phyloP scores from a whole-genome alignment of 1,140 invertebrate species.

The Argopecten irradians region DNA sequence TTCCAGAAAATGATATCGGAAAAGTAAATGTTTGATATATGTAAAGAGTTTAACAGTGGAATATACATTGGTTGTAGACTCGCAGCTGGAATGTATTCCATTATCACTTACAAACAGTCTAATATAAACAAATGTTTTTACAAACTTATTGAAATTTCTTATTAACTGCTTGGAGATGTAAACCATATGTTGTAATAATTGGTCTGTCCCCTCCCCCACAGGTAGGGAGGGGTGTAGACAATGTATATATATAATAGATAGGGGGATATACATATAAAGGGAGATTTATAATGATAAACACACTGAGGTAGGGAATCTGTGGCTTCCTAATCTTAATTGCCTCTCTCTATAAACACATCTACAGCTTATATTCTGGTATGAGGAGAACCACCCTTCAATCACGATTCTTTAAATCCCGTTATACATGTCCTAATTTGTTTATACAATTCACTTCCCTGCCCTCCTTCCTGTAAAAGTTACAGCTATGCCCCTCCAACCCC shows the following conservation, averaged over 20 bases:
- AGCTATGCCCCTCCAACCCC: too few species aligned
- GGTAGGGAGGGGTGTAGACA: not conserved
- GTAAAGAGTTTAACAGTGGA: not conserved
- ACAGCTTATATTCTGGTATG: not conserved
- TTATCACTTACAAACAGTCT: not conserved
- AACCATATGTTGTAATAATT: not conserved
- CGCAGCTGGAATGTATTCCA: not conserved
- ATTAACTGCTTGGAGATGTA: not conserved
- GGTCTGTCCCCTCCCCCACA: not conserved
- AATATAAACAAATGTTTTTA: slow-evolving; percentile 24
- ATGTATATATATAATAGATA: too few species aligned
- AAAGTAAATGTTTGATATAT: not conserved
- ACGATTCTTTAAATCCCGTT: too few species aligned
- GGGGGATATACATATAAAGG: not conserved
- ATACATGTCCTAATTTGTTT: too few species aligned
- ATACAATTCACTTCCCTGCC: too few species aligned
- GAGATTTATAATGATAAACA: not conserved
- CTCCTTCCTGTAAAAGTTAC: too few species aligned
- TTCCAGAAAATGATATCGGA: not conserved
- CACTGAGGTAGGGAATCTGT: not conserved
- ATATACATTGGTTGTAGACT: not conserved
- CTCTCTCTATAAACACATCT: not conserved
- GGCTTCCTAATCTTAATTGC: not conserved
- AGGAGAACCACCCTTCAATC: not conserved
- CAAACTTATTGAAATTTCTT: slow-evolving; percentile 2